Conservation (phyloP, 2,113 vertebrate species). For the Oreochromis tanganicae region DNA sequence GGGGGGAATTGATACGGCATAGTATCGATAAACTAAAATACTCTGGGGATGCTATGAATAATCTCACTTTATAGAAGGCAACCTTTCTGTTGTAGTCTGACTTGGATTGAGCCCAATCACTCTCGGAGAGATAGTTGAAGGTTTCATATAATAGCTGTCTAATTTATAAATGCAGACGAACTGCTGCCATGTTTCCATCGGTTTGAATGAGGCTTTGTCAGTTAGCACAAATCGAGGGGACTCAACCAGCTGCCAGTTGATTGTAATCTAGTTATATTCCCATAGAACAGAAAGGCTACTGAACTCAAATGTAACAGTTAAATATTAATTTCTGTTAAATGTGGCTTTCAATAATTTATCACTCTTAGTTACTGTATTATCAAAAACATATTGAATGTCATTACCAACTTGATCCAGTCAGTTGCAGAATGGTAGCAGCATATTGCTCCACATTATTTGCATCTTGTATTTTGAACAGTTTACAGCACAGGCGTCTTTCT, state of each 20-base stretch:
- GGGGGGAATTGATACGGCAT: rapidly evolving
- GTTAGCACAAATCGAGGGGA: not conserved
- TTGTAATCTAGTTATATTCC: not conserved
- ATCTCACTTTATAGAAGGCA: not conserved
- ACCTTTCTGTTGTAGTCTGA: not conserved
- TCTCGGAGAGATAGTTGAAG: not conserved
- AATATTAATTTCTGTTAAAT: not conserved
- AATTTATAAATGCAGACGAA: not conserved
- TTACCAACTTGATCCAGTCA: not conserved
- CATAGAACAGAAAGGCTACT: not conserved
- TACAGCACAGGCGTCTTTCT: not conserved
- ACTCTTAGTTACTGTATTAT: not conserved
- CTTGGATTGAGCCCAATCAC: not conserved
- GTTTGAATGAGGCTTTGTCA: not conserved
- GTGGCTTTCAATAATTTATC: not conserved
- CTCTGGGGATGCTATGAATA: not conserved
- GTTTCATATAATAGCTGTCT: not conserved
- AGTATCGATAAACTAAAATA: not conserved
- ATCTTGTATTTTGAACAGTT: not conserved
- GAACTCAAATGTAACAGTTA: not conserved
- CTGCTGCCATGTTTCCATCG: not conserved
- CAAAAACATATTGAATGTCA: not conserved
- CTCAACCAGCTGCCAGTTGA: not conserved
- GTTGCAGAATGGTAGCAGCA: not conserved
- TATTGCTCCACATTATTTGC: not conserved